Percentiles rank a stretch among this genome's conserved stretches.
These are phyloP conservation scores for Dromius quadrimaculatus DNA, from an alignment of 2,888 invertebrate genomes.

Conservation along the genomic window DNA sequence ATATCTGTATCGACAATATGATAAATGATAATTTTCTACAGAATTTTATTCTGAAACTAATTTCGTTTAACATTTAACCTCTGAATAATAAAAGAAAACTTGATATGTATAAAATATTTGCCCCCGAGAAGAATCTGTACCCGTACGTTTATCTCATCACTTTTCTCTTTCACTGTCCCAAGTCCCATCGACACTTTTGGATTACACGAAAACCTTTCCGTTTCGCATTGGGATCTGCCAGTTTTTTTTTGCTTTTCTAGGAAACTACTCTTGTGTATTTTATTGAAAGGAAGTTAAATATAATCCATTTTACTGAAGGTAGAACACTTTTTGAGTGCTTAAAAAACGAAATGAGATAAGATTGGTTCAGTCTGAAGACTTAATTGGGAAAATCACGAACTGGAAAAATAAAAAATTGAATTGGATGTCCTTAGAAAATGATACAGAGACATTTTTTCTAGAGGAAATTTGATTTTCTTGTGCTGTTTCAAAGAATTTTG, in stretches of 20 bases:
- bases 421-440: too few relatives aligned
- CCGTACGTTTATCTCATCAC: too few relatives aligned
- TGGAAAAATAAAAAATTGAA: not conserved
- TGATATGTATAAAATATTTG: too few relatives aligned
- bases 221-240: not conserved
- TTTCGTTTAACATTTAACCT: too few relatives aligned
- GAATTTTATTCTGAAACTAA: too few relatives aligned
- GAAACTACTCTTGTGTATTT: conserved; percentile 20
- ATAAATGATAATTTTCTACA: too few relatives aligned
- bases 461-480: too few relatives aligned
- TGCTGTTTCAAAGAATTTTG: too few relatives aligned
- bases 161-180: conserved; percentile 21
- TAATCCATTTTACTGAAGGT: conserved; percentile 11
- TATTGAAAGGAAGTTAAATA: conserved; percentile 30
- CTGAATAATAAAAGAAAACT: too few relatives aligned
- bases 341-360: not conserved
- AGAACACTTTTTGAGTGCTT: not conserved
- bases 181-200: conserved; percentile 21
- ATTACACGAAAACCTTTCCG: not conserved
- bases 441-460: too few relatives aligned
- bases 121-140: too few relatives aligned
- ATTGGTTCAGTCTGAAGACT: not conserved
- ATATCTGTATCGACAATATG: too few relatives aligned
- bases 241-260: conserved; percentile 8
- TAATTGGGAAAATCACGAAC: not conserved